Conservation (phyloP, 2,888 invertebrate genomes). For the Tachina grossa region DNA sequence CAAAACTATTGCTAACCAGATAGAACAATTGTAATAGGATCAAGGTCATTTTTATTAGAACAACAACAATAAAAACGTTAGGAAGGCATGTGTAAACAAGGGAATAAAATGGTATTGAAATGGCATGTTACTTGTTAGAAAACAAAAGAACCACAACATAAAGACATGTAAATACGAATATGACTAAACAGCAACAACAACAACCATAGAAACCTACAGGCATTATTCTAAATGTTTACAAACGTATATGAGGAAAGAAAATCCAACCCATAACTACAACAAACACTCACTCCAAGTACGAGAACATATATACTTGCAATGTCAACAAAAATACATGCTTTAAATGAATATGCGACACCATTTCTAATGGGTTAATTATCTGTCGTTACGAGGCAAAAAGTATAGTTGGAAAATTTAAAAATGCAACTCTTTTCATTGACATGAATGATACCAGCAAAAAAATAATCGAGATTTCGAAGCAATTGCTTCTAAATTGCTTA, state of each 20-base stretch:
- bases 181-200: conserved; percentile 1
- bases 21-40: conserved; percentile 41
- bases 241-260: background rate
- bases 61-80: conserved; percentile 22
- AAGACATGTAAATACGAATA: background rate
- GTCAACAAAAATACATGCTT: conserved; percentile 25
- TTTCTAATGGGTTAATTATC: conserved; percentile 36
- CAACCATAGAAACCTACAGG: background rate
- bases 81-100: background rate
- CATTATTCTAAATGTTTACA: background rate
- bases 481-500: no score
- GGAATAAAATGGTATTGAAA: background rate
- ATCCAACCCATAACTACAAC: background rate
- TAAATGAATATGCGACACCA: background rate
- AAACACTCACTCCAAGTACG: background rate
- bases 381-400: background rate
- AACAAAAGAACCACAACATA: background rate
- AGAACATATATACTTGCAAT: no score
- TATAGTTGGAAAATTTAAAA: background rate
- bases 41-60: conserved; percentile 46
- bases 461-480: no score
- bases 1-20: background rate
- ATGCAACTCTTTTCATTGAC: background rate
- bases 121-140: background rate
- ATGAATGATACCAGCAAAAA: no score